phyloP scores from a whole-genome alignment of 2,888 invertebrate species.

The Dexiosoma caninum region DNA sequence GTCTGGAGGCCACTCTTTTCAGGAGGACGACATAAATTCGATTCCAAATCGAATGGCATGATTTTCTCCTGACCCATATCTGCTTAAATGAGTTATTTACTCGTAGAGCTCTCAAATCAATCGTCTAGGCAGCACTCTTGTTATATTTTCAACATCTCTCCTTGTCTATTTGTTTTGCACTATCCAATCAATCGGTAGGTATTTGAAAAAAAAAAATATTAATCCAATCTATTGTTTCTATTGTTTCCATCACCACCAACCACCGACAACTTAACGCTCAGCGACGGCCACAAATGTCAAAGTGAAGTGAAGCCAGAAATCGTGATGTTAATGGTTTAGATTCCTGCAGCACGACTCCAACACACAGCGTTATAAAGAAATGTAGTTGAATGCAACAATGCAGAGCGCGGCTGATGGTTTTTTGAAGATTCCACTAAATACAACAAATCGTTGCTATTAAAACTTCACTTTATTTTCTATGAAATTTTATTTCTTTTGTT shows the following conservation, averaged over 20 bases:
- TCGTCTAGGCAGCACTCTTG: too few relatives aligned
- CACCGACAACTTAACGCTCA: conserved; percentile 44
- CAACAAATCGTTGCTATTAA: conserved; percentile 63
- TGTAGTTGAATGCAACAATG: neutral
- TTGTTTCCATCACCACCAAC: conserved; percentile 57
- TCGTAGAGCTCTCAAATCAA: too few relatives aligned
- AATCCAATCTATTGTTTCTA: conserved; percentile 51
- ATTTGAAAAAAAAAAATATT: neutral
- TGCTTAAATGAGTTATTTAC: too few relatives aligned
- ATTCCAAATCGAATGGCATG: too few relatives aligned
- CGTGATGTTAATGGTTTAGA: conserved; percentile 75
- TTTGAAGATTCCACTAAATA: conserved; percentile 62
- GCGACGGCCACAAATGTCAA: conserved; percentile 59
- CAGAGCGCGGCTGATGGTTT: conserved; percentile 60
- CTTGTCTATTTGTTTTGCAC: neutral
- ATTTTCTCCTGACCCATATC: too few relatives aligned
- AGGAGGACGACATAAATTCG: too few relatives aligned
- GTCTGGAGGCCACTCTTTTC: too few relatives aligned
- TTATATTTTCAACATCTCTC: neutral
- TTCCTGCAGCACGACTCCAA: conserved; percentile 72
- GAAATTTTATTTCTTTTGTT: neutral
- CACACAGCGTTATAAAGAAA: conserved; percentile 1
- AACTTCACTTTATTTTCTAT: conserved; percentile 58
- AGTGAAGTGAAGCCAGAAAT: conserved; percentile 66
- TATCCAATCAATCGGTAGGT: conserved; percentile 35